Percentiles rank a stretch among this genome's conserved stretches.
These are phyloP conservation scores for Sebastes nivosus DNA, from an alignment of 2,797 vertebrate genomes.

Conservation along the genomic window DNA sequence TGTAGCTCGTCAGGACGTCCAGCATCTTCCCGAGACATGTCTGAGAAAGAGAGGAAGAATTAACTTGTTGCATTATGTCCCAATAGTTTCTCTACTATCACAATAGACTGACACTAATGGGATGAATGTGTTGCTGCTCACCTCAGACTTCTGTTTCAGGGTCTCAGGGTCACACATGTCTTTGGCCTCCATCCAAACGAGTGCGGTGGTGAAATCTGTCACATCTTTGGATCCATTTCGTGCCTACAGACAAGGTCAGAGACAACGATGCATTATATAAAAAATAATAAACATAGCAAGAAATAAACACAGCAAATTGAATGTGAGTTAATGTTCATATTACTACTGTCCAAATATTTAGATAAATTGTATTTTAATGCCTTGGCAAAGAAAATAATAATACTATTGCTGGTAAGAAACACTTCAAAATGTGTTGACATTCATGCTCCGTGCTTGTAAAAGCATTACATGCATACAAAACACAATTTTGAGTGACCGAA, in stretches of 20 bases:
- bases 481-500: neutral
- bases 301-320: too few relatives aligned
- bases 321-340: neutral
- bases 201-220: neutral
- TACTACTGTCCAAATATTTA: neutral
- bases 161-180: slow-evolving; percentile 76
- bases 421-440: neutral
- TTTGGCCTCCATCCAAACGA: slow-evolving; percentile 60
- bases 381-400: neutral
- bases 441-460: neutral
- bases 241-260: slow-evolving; percentile 45
- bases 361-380: neutral
- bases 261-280: neutral
- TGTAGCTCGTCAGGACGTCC: slow-evolving; percentile 65
- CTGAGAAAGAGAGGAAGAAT: slow-evolving; percentile 46
- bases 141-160: slow-evolving; percentile 50
- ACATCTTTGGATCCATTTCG: slow-evolving; percentile 15
- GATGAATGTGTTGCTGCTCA: slow-evolving; percentile 32
- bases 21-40: slow-evolving; percentile 72
- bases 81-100: neutral
- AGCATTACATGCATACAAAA: neutral
- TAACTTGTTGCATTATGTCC: neutral
- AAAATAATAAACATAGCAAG: neutral
- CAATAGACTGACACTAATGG: neutral
- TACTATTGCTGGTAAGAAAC: neutral